Evolutionary conservation across 2,888 invertebrate species (phyloP), one percentile per base, ranked within the genome.

Genomic region (Tholera decimalis): DNA sequence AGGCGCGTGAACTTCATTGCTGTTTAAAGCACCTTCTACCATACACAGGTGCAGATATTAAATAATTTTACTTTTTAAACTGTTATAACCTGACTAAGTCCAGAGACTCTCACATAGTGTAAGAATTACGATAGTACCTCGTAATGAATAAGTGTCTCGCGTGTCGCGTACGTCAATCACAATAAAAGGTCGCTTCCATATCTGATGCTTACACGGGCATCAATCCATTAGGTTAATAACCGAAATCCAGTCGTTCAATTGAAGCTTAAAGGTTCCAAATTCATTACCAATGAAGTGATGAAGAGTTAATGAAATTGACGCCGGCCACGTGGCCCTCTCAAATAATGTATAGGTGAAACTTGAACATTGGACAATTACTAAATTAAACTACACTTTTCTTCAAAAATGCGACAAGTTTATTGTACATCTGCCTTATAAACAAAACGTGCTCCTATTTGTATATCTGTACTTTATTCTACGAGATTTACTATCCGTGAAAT

Each of bases 251-350:
- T 35, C 43, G 43, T 60, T 51, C 59, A 60, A 62, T 51, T 59
- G 44, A 43, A 46, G 50, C 50, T 54, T 37, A 62, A 62, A 64
- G 53, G 60, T 59, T 61, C 37, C 30, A 46, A 68, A 77, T 77
- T 67, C 46, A 69, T 73, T 80, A 56, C 43, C 8, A 49, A 24
- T 61, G 30, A 39, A 57, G 68, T 67, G 60, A 56, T 56, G 69
- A 69, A 67, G 64, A 67, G 64, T 59, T 70, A 55, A 77, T 66
- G 63, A 58, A 70, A 77, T 75, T 70, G 67, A 75, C 63, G 54
- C 60, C 49, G 39, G 49, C 35, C 43, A 70, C 49, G 51, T 64
- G 37, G 33, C 39, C 39, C n/a, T 49, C 57, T 77, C 74, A 73
- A 74, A 66, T 70, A 63, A 61, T 1, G 24, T 8, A 20, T 22